Evolutionary conservation across 2,797 vertebrate genomes (phyloP), one percentile per base, ranked within the genome.

Genomic region (Spinus olivaceus): DNA sequence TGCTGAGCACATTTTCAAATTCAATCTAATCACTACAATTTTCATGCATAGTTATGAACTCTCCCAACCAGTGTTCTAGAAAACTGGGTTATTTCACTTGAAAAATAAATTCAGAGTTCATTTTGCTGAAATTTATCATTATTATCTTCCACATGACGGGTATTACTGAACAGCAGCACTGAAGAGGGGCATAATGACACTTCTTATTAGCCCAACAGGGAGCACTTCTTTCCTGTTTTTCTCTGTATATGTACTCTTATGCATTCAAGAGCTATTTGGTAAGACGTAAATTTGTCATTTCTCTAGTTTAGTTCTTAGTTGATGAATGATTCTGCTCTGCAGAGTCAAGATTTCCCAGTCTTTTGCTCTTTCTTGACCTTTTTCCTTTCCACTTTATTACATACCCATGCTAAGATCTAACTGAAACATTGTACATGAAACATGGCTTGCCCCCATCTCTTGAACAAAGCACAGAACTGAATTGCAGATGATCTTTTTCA

Each of bases 101-200:
- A 85, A 94, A 92, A 82, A 81, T 78, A 59, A 91, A 95, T 72
- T 83, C 79, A 37, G 50, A 60, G 66, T 72, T 83, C 17, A n/a
- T 90, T 95, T 90, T 88, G 30, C 57, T 78, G 78, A 84, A 93
- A 86, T 81, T 91, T 90, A 14, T 95, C 65, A 49, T 87, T 71
- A 85, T 91, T 92, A 56, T 90, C 54, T 69, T 86, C 66, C 35
- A 37, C 28, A 60, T 77, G 81, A 72, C 0, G 1, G n/a, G 20
- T 90, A 65, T 67, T 90, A 37, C 66, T 79, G 65, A 94, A 79
- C 44, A 72, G 51, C 39, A 69, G 37, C 66, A 32, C 30, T 71
- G 66, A 94, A 93, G 44, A 91, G 39, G 70, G 54, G 30, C 12
- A 37, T 88, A 94, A 91, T 86, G 66, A 84, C 51, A 66, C 80